phyloP scores from a whole-genome alignment of 1,140 invertebrate genomes.

The Zeugodacus cucurbitae region DNA sequence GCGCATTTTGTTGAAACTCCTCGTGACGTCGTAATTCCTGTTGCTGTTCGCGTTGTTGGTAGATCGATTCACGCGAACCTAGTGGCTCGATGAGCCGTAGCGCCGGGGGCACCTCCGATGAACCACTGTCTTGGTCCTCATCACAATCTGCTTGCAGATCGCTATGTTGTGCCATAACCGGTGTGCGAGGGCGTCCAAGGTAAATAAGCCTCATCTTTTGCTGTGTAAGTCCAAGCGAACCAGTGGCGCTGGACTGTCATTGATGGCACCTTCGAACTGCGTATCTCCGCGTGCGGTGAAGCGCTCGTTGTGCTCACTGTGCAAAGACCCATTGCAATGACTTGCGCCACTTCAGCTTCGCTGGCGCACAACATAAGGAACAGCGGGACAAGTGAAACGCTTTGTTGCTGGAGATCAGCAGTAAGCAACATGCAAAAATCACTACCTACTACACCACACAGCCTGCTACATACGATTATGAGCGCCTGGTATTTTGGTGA shows the following conservation, averaged over 20 bases:
- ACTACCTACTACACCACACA: too few relatives aligned
- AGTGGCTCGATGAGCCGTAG: conserved; percentile 79
- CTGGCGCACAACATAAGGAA: conserved; percentile 42
- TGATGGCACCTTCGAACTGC: conserved; percentile 39
- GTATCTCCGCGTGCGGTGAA: conserved; percentile 44
- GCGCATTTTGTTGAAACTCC: conserved; percentile 50
- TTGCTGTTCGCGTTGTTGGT: conserved; percentile 60
- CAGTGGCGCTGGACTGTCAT: conserved; percentile 24
- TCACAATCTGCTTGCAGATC: conserved; percentile 67
- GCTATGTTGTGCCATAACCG: conserved; percentile 39
- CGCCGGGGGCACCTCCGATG: conserved; percentile 79
- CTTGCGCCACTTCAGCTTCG: conserved; percentile 45
- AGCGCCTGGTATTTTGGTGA: too few relatives aligned
- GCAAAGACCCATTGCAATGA: conserved; percentile 41
- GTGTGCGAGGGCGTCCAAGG: conserved; percentile 43
- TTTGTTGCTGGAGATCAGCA: too few relatives aligned
- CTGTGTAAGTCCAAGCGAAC: conserved; percentile 8
- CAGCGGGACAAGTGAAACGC: too few relatives aligned
- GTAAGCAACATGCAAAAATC: too few relatives aligned
- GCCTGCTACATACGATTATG: too few relatives aligned
- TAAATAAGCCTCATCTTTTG: conserved; percentile 44
- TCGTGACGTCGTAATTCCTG: conserved; percentile 66
- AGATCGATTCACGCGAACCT: conserved; percentile 75
- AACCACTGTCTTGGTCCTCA: conserved; percentile 79
- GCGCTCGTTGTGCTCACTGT: conserved; percentile 45